Evolutionary conservation across 2,888 invertebrate species (phyloP).

Genomic region (Lissocephala sabroskyi): DNA sequence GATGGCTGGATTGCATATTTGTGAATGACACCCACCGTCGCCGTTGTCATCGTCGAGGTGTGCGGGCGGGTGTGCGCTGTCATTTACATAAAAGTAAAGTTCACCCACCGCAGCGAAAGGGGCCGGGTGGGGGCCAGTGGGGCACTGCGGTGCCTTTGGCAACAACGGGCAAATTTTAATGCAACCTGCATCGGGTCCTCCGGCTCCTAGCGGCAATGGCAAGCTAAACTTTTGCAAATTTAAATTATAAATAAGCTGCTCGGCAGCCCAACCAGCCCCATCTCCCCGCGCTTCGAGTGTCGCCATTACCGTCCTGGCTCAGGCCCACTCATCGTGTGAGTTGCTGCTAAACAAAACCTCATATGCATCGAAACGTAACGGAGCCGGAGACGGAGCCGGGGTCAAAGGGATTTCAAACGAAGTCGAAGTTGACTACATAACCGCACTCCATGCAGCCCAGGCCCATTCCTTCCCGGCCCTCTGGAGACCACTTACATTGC

Average conservation of each 20-base stretch:
- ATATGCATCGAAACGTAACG: constrained; percentile 65
- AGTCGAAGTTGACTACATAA: constrained; percentile 63
- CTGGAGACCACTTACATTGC: constrained; percentile 56
- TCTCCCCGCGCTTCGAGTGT: constrained; percentile 13
- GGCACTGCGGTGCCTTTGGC: constrained; percentile 11
- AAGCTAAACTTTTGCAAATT: constrained; percentile 52
- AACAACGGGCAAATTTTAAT: constrained; percentile 48
- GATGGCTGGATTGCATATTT: constrained; percentile 19
- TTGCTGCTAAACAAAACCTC: constrained; percentile 58
- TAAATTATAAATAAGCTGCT: constrained; percentile 61
- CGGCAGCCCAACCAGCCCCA: constrained; percentile 20
- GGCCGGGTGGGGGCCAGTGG: neutral
- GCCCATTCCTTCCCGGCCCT: constrained; percentile 5
- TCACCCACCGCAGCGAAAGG: constrained; percentile 54
- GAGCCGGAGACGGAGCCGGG: neutral
- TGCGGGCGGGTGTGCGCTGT: constrained; percentile 38
- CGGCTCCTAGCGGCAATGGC: neutral
- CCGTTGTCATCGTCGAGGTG: neutral
- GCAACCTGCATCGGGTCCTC: constrained; percentile 38
- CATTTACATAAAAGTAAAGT: constrained; percentile 64
- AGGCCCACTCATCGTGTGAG: constrained; percentile 2
- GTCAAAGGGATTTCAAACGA: constrained; percentile 62
- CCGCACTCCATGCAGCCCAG: constrained; percentile 28
- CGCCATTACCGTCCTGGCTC: neutral
- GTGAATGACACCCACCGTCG: constrained; percentile 52